These are phyloP conservation scores for Phyllostomus discolor DNA, from an alignment of 2,113 vertebrate species.

Conservation along the genomic window DNA sequence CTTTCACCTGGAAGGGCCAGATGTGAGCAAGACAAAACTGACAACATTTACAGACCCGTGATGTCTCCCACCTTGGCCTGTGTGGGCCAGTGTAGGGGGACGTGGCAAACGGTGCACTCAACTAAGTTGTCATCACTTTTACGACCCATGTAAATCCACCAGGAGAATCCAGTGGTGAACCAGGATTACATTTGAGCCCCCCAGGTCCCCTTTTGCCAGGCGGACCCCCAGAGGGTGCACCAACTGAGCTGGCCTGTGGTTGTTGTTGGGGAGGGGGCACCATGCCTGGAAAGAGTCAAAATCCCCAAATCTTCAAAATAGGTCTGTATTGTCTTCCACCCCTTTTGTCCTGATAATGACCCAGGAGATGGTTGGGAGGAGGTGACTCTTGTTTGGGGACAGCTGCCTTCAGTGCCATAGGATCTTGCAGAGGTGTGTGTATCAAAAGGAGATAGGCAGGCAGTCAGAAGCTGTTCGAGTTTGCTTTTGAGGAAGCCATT, in stretches of 20 bases:
- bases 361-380: neutral
- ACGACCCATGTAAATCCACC: neutral
- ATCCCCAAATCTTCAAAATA: neutral
- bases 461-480: neutral
- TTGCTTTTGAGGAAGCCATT: neutral
- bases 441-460: neutral
- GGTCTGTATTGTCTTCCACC: neutral
- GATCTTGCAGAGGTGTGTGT: neutral
- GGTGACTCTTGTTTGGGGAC: neutral
- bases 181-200: neutral
- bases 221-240: neutral
- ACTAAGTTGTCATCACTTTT: neutral
- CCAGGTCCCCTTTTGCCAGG: neutral
- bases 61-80: neutral
- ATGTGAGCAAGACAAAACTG: neutral
- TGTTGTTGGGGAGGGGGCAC: neutral
- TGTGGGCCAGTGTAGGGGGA: neutral
- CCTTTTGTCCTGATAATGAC: neutral
- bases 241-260: neutral
- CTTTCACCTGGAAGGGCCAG: neutral
- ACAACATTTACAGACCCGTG: neutral
- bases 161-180: neutral
- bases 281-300: neutral
- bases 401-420: neutral
- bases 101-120: neutral